phyloP scores from a whole-genome alignment of 2,113 vertebrate genomes.

The Meriones unguiculatus region DNA sequence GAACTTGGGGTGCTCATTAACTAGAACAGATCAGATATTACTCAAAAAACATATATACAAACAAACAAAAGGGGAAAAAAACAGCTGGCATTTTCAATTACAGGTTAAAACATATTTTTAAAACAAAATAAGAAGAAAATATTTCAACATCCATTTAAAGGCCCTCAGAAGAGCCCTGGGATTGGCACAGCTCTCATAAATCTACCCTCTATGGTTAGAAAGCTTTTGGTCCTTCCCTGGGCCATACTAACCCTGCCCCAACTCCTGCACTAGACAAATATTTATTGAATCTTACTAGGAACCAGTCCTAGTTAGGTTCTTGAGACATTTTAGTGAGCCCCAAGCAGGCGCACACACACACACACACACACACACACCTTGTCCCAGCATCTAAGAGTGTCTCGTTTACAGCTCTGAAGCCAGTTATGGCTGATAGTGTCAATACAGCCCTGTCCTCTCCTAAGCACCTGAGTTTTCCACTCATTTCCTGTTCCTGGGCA shows the following conservation, averaged over 20 bases:
- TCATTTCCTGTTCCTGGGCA: background rate
- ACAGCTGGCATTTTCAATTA: background rate
- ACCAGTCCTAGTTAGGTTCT: background rate
- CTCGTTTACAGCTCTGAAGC: background rate
- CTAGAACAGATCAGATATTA: background rate
- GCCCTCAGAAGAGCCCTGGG: background rate
- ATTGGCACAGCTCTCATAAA: background rate
- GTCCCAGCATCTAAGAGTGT: background rate
- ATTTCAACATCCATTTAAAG: background rate
- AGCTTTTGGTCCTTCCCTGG: background rate
- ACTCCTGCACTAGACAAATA: background rate
- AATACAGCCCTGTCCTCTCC: background rate
- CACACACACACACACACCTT: background rate
- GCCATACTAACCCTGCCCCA: accelerated
- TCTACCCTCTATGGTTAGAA: background rate
- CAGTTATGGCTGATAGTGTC: no score
- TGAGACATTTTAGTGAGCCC: background rate
- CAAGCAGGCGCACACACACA: background rate
- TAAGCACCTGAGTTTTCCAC: background rate
- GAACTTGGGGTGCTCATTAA: background rate
- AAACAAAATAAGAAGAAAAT: background rate
- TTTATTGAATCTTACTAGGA: background rate
- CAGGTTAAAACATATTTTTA: background rate
- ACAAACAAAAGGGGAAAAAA: background rate
- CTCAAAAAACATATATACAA: background rate